Evolutionary conservation across 2,113 vertebrate species (phyloP).

Genomic region (Chamaea fasciata): DNA sequence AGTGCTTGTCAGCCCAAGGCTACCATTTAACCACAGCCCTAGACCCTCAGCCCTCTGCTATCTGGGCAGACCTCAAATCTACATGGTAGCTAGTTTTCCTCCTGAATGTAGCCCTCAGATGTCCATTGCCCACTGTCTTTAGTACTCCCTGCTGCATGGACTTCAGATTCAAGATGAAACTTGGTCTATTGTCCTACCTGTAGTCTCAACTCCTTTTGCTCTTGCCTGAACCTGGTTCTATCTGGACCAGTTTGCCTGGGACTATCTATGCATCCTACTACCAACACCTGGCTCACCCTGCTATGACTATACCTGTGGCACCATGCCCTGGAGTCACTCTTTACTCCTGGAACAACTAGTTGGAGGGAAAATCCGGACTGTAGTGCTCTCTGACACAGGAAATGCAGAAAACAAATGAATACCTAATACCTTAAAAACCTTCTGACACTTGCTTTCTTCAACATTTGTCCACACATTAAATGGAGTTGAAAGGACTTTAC

Average conservation of each 20-base stretch:
- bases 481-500: not conserved
- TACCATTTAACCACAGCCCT: not conserved
- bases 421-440: not conserved
- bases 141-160: not conserved
- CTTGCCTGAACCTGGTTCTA: not conserved
- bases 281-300: not conserved
- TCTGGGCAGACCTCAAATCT: not conserved
- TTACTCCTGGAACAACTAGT: not conserved
- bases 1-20: fast-evolving
- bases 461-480: not conserved
- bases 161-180: not conserved
- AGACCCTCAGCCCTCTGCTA: not conserved
- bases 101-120: not conserved
- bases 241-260: not conserved
- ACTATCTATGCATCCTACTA: not conserved
- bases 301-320: not conserved
- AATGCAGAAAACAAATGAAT: not conserved
- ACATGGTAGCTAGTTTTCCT: not conserved
- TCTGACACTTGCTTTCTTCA: not conserved
- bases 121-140: not conserved
- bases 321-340: not conserved
- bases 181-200: not conserved
- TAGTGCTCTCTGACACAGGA: not conserved
- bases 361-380: not conserved
- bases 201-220: not conserved